Evolutionary conservation across 2,888 invertebrate species (phyloP), one percentile per base, ranked within the genome.

Genomic region (Polyommatus iphigenia): DNA sequence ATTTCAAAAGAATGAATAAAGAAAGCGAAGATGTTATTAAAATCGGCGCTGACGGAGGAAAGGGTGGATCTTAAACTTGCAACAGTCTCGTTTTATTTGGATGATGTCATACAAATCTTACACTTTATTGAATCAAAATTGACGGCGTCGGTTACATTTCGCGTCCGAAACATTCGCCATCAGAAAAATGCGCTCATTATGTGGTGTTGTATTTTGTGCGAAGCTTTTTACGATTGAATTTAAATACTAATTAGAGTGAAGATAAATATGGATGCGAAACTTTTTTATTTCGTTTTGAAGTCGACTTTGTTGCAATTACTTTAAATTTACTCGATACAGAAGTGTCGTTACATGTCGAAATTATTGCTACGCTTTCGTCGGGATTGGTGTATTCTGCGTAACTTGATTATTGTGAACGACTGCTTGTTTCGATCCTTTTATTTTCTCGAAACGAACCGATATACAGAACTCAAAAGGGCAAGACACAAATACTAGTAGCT

Each of bases 1-100:
- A 89, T 90, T 89, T 91, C 90, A 91, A 91, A 91, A 91, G 89
- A 91, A 91, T 87, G 89, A 88, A 91, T 90, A 91, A 91, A 91
- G 89, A 89, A 88, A 87, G 85, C 86, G 84, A 87, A 89, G 87
- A 90, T 88, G 90, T 90, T 91, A 90, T 90, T 90, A 89, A 91
- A 91, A 89, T 88, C 84, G 83, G 83, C 85, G 86, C 86, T 85
- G 87, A 87, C 89, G 89, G 87, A 89, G 89, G 88, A 89, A 89
- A 88, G 87, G 88, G 86, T 87, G 82, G 81, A 85, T 86, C 85
- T 85, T 87, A 85, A 83, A 87, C 88, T 87, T 87, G 88, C 88
- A 87, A 89, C 84, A 85, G 83, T 87, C 82, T 85, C 86, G 84
- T 84, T 83, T 82, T 84, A 82, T 85, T 86, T 84, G 83, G 79